Evolutionary conservation across 2,888 invertebrate species (phyloP).

Genomic region (Augiades crinisus): DNA sequence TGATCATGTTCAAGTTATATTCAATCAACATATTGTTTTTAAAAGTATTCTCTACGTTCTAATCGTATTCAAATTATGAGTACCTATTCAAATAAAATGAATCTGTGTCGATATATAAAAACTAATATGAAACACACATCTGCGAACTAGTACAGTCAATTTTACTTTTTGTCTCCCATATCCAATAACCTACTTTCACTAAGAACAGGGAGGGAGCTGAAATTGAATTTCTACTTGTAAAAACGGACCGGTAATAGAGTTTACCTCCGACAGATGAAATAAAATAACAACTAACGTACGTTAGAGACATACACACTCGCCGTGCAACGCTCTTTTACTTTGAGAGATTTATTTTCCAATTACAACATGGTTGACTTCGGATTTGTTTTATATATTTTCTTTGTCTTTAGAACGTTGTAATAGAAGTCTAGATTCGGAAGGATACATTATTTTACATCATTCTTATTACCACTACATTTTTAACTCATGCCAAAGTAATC

Average conservation of each 20-base stretch:
- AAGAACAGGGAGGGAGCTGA: constrained; percentile 59
- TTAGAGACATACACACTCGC: constrained; percentile 22
- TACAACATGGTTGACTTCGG: neutral
- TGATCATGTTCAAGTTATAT: too few relatives aligned
- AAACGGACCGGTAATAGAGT: constrained; percentile 74
- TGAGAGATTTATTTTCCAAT: constrained; percentile 13
- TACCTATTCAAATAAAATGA: neutral
- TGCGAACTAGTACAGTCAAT: constrained; percentile 36
- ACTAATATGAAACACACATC: constrained; percentile 20
- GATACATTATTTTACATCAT: too few relatives aligned
- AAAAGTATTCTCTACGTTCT: too few relatives aligned
- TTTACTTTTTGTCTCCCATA: constrained; percentile 52
- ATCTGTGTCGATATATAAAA: constrained; percentile 15
- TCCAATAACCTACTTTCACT: constrained; percentile 63
- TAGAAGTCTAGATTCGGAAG: too few relatives aligned
- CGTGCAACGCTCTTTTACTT: constrained; percentile 10
- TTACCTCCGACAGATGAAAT: constrained; percentile 71
- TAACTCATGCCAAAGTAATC: too few relatives aligned
- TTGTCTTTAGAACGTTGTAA: neutral
- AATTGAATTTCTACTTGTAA: constrained; percentile 75
- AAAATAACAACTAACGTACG: constrained; percentile 60
- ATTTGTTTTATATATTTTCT: neutral
- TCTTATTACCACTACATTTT: too few relatives aligned
- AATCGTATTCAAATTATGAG: too few relatives aligned
- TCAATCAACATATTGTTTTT: too few relatives aligned